A percentile compares a stretch with the other conserved stretches of the same genome.
Conservation (phyloP, 2,888 invertebrate genomes). For the Neoascia interrupta region DNA sequence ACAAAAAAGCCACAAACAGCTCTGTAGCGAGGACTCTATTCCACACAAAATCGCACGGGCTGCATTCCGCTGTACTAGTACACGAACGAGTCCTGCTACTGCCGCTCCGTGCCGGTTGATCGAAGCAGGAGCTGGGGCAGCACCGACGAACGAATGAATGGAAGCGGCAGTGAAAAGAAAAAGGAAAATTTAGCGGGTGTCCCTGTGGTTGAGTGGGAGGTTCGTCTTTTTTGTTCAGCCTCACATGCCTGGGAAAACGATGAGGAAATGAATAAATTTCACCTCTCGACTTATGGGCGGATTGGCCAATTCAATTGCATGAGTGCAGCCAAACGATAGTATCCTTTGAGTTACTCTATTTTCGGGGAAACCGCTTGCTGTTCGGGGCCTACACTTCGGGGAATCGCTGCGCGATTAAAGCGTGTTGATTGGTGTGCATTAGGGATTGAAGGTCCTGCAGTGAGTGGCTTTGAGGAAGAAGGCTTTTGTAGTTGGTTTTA, state of each 20-base stretch:
- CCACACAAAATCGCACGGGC: conserved; percentile 40
- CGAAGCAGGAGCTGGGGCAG: too few species aligned
- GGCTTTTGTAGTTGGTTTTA: too few species aligned
- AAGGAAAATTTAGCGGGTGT: conserved; percentile 52
- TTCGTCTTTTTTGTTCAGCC: conserved; percentile 40
- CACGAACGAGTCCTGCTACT: conserved; percentile 12
- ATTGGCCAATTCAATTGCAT: conserved; percentile 69
- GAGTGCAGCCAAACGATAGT: conserved; percentile 64
- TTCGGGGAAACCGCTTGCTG: conserved; percentile 62
- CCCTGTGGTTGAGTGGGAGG: conserved; percentile 23
- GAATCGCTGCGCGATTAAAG: conserved; percentile 58
- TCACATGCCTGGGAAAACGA: conserved; percentile 48
- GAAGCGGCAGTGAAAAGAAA: conserved; percentile 55
- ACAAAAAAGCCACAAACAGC: conserved; percentile 62
- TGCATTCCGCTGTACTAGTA: conserved; percentile 14
- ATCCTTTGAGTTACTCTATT: conserved; percentile 64
- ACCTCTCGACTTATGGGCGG: conserved; percentile 69
- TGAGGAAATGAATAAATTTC: conserved; percentile 69
- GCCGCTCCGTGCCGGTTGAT: conserved; percentile 12
- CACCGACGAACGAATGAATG: conserved; percentile 60
- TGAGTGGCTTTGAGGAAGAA: too few species aligned
- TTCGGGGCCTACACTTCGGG: conserved; percentile 62
- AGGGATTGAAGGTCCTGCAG: not conserved
- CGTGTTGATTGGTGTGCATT: conserved; percentile 16
- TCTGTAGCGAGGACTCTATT: conserved; percentile 60